These are phyloP conservation scores for Hypercompe scribonia DNA, from an alignment of 2,888 invertebrate species.

Conservation along the genomic window DNA sequence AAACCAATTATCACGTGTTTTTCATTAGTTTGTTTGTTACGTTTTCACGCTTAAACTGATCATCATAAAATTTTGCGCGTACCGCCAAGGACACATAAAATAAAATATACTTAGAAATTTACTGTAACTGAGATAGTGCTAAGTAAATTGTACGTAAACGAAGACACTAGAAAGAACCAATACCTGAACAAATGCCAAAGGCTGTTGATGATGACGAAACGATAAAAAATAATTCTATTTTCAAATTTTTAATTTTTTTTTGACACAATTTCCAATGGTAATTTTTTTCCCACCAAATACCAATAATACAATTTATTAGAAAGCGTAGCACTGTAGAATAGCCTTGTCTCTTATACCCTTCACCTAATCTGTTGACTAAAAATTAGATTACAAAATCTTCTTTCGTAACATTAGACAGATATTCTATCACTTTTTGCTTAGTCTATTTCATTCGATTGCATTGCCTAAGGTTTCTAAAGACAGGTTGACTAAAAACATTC, in stretches of 20 bases:
- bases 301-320: constrained; percentile 7
- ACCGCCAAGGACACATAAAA: background rate
- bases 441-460: background rate
- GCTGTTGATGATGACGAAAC: no score
- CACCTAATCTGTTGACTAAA: constrained; percentile 35
- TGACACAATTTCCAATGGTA: background rate
- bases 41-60: background rate
- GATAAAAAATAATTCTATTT: no score
- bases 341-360: constrained; percentile 30
- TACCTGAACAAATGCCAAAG: no score
- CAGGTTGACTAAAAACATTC: background rate
- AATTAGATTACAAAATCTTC: constrained; percentile 20
- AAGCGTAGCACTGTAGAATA: constrained; percentile 12
- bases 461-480: background rate
- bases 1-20: background rate
- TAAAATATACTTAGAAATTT: background rate
- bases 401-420: constrained; percentile 22
- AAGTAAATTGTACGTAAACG: background rate
- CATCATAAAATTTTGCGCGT: background rate
- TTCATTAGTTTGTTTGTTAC: background rate
- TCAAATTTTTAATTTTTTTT: no score
- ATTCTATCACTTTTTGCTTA: background rate
- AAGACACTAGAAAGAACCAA: background rate
- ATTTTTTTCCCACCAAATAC: background rate
- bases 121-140: background rate